Evolutionary conservation across 30 jellyfish, hydroid and myxozoan genomes (phyloP).

Genomic region (Phacellophora camtschatica): DNA sequence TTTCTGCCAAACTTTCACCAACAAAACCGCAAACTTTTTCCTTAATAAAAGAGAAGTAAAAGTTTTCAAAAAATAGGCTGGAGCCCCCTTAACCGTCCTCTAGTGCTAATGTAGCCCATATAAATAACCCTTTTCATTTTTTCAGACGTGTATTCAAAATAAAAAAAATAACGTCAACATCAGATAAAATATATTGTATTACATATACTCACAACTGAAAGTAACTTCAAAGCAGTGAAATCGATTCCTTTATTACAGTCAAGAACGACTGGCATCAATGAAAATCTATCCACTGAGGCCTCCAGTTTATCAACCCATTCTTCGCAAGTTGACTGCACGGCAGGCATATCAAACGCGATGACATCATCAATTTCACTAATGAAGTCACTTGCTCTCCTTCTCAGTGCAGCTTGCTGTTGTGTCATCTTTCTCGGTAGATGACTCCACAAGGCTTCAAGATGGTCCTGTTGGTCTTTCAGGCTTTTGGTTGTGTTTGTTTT

Average conservation of each 20-base stretch:
- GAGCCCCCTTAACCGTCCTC: too few relatives aligned
- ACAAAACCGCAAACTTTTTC: too few relatives aligned
- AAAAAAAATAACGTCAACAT: too few relatives aligned
- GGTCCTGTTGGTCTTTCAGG: slow-evolving; percentile 38
- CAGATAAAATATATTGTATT: too few relatives aligned
- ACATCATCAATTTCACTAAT: too few relatives aligned
- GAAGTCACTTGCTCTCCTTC: background rate
- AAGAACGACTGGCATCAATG: slow-evolving; percentile 7
- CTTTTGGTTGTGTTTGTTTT: background rate
- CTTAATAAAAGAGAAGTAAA: too few relatives aligned
- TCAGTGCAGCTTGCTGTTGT: slow-evolving; percentile 21
- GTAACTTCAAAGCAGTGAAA: slow-evolving; percentile 11
- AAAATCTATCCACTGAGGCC: slow-evolving; percentile 9
- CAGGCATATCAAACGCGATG: background rate
- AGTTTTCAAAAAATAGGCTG: too few relatives aligned
- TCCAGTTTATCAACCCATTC: slow-evolving; percentile 16
- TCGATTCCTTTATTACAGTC: slow-evolving; percentile 21
- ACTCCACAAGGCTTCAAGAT: slow-evolving; percentile 65
- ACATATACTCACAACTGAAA: slow-evolving; percentile 24
- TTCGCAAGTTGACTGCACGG: background rate
- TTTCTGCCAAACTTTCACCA: too few relatives aligned
- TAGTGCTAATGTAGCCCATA: too few relatives aligned
- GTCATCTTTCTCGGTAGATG: slow-evolving; percentile 24
- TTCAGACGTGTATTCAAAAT: too few relatives aligned
- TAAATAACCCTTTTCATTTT: too few relatives aligned